Percentiles rank a stretch among this genome's conserved stretches.
Evolutionary conservation across 2,797 vertebrate genomes (phyloP).

Genomic region (Petrocephalus sullivani): DNA sequence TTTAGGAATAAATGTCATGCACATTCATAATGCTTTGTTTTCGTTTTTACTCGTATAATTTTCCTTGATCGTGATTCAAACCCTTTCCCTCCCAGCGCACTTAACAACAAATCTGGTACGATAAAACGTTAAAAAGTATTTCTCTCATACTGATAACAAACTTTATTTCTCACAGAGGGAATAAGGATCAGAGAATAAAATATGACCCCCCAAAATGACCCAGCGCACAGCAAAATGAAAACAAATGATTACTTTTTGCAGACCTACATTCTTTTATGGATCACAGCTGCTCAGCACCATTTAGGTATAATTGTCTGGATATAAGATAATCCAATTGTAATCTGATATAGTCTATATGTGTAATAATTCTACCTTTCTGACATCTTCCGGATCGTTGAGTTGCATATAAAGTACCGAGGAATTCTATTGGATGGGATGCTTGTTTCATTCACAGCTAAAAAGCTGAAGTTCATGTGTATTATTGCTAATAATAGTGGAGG

Average conservation of each 20-base stretch:
- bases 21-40: background rate
- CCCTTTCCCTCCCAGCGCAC: too few relatives aligned
- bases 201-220: background rate
- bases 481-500: background rate
- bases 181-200: background rate
- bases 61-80: background rate
- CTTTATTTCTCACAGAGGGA: background rate
- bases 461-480: background rate
- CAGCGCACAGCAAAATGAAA: background rate
- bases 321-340: background rate
- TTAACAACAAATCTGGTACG: background rate
- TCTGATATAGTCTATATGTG: background rate
- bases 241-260: background rate
- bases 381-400: background rate
- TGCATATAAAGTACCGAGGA: background rate
- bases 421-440: background rate
- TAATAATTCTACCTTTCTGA: background rate
- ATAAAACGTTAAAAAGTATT: background rate
- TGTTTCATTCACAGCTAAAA: background rate
- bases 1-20: slow-evolving; percentile 5
- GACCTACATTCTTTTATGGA: background rate
- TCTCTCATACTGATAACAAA: background rate
- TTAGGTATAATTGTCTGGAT: background rate
- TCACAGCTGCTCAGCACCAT: background rate
- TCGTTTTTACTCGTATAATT: background rate